These are phyloP conservation scores for Ennomos erosarius DNA, from an alignment of 2,888 invertebrate genomes.

Conservation along the genomic window DNA sequence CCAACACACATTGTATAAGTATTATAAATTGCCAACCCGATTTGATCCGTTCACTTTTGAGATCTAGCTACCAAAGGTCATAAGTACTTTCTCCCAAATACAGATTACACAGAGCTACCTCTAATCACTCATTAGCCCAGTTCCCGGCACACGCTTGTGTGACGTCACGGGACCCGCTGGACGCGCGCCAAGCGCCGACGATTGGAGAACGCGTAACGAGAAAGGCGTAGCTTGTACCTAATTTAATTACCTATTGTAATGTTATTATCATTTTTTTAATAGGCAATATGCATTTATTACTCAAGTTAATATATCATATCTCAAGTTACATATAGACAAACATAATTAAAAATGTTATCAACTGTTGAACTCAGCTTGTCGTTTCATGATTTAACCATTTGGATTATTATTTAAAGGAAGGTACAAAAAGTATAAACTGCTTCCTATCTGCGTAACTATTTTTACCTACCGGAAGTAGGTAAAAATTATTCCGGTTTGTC, in stretches of 20 bases:
- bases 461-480: background rate
- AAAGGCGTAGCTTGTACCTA: constrained; percentile 7
- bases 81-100: constrained; percentile 14
- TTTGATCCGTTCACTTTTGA: no score
- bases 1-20: no score
- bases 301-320: no score
- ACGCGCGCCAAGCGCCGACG: constrained; percentile 14
- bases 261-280: background rate
- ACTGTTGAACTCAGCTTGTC: no score
- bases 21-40: no score
- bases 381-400: no score
- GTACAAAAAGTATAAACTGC: no score
- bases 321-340: no score
- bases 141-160: constrained; percentile 24
- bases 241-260: background rate
- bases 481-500: no score
- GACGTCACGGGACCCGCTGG: constrained; percentile 34
- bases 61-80: background rate
- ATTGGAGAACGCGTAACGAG: constrained; percentile 9
- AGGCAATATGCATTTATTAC: no score
- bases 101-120: background rate
- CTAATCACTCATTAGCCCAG: constrained; percentile 35
- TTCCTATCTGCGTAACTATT: background rate
- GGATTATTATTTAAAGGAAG: no score
- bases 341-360: no score